Conservation (phyloP, 1,140 invertebrate genomes). For the Pachyrhynchus sulphureomaculatus region DNA sequence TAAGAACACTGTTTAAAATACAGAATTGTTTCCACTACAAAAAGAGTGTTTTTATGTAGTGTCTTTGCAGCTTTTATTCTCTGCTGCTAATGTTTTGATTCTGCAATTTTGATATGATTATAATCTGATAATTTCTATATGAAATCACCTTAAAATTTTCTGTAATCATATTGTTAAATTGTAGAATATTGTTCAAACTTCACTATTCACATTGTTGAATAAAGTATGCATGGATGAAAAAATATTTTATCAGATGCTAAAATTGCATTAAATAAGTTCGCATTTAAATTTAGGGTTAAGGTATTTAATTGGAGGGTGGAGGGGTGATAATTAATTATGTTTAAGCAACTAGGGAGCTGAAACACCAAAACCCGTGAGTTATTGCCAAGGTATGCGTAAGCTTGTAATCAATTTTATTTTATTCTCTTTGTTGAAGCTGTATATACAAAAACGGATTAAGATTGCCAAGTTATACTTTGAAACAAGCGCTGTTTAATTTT, state of each 20-base stretch:
- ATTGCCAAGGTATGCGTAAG: conserved; percentile 33
- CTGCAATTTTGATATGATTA: too few species aligned
- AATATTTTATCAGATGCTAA: not conserved
- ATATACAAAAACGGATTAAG: not conserved
- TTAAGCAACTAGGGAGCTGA: conserved; percentile 31
- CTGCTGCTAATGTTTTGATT: too few species aligned
- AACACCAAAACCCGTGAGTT: conserved; percentile 32
- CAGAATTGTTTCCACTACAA: too few species aligned
- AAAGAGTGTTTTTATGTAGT: too few species aligned
- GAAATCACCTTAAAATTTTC: too few species aligned
- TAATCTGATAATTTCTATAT: too few species aligned
- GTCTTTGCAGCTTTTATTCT: too few species aligned
- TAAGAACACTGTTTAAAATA: too few species aligned
- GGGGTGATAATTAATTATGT: conserved; percentile 31
- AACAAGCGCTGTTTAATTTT: conserved; percentile 2
- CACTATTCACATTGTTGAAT: too few species aligned
- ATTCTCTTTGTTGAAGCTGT: conserved; percentile 7
- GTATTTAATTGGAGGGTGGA: conserved; percentile 20
- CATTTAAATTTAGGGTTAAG: conserved; percentile 19
- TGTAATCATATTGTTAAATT: too few species aligned
- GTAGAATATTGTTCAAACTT: too few species aligned
- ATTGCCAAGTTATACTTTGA: not conserved
- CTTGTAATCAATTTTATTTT: conserved; percentile 35
- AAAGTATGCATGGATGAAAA: too few species aligned
- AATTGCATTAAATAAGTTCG: not conserved